phyloP scores from a whole-genome alignment of 2,888 invertebrate species.

The Leptura quadrifasciata region DNA sequence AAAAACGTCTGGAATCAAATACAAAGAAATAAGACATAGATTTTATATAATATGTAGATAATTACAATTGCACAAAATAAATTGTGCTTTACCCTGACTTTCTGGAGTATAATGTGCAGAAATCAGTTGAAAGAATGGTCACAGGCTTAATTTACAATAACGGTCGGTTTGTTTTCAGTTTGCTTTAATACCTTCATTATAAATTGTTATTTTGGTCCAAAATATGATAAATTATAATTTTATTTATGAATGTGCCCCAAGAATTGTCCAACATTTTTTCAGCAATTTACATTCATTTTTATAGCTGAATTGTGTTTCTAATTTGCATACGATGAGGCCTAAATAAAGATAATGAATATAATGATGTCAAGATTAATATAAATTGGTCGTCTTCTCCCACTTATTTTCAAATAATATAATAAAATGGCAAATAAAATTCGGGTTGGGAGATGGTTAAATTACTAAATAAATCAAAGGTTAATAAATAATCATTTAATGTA shows the following conservation, averaged over 20 bases:
- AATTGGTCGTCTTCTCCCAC: neutral
- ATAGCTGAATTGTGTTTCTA: neutral
- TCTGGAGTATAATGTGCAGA: neutral
- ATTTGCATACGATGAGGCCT: slow-evolving; percentile 9
- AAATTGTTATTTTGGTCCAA: neutral
- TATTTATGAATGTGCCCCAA: neutral
- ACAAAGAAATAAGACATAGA: no score
- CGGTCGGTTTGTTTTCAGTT: no score
- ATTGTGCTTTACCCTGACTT: no score
- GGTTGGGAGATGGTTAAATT: neutral
- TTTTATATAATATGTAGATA: no score
- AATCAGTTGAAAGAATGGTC: neutral
- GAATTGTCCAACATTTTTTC: neutral
- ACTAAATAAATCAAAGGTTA: neutral
- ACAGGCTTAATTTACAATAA: no score
- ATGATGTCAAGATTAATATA: slow-evolving; percentile 10
- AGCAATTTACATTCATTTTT: neutral
- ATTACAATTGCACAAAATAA: no score
- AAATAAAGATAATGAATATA: slow-evolving; percentile 19
- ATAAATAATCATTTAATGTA: neutral
- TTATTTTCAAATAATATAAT: neutral
- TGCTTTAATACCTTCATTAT: neutral
- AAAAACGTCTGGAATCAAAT: no score
- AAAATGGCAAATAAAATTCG: neutral
- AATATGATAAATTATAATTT: neutral